Conservation (phyloP, 2,797 vertebrate species). For the Notoglanidium macrostoma region DNA sequence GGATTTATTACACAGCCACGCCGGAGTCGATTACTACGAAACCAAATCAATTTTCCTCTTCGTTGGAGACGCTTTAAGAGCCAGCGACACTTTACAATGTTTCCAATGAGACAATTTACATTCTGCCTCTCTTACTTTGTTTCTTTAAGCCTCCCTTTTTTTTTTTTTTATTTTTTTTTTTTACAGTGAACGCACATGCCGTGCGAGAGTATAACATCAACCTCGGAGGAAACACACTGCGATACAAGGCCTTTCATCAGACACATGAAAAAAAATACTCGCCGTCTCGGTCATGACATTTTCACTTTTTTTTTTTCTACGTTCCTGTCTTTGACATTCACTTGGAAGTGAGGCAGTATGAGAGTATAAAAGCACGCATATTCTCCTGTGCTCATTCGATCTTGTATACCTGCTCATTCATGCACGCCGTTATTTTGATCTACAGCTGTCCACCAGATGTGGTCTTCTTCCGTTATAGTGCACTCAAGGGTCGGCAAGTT, state of each 20-base stretch:
- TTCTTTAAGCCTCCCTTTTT: not conserved
- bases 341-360: not conserved
- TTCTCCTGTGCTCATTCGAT: not conserved
- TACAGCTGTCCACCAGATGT: no score
- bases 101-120: not conserved
- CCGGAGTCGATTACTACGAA: constrained; percentile 19
- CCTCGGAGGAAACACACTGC: not conserved
- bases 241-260: not conserved
- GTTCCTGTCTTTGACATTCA: not conserved
- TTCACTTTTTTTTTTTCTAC: not conserved
- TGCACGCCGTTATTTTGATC: no score
- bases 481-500: not conserved
- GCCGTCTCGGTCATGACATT: not conserved
- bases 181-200: no score
- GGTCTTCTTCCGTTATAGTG: no score
- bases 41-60: constrained; percentile 24
- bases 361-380: not conserved
- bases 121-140: not conserved
- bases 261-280: not conserved
- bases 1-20: constrained; percentile 2
- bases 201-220: no score
- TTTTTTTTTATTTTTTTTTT: no score
- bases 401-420: not conserved
- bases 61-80: constrained; percentile 30
- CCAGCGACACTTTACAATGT: not conserved